Conservation (phyloP, 2,797 vertebrate species). For the Gadopsis bispinosus region DNA sequence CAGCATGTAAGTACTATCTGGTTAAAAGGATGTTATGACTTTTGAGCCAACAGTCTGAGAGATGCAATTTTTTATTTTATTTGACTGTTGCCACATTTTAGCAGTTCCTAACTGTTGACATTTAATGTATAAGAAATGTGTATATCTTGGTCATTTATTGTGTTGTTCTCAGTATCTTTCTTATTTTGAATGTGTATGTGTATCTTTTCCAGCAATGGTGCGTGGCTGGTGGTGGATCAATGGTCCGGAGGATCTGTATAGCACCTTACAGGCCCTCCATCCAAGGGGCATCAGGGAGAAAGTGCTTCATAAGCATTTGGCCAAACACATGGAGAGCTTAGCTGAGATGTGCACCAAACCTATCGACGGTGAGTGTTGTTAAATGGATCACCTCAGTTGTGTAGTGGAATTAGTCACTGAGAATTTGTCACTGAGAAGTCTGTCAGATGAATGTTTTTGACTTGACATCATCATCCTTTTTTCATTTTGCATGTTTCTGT, state of each 20-base stretch:
- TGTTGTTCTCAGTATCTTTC: not conserved
- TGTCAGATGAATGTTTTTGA: not conserved
- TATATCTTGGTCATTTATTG: not conserved
- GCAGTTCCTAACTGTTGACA: not conserved
- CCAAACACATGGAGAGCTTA: slow-evolving; percentile 94
- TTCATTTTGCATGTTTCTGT: not conserved
- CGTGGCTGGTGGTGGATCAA: slow-evolving; percentile 96
- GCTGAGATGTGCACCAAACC: slow-evolving; percentile 88
- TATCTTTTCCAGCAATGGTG: slow-evolving; percentile 87
- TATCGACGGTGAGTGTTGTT: slow-evolving; percentile 82
- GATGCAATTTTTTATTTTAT: not conserved
- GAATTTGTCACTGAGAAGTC: not conserved
- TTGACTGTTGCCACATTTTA: not conserved
- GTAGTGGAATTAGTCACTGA: not conserved
- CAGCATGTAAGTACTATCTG: slow-evolving; percentile 84
- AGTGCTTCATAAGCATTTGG: slow-evolving; percentile 93
- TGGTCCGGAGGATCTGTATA: slow-evolving; percentile 88
- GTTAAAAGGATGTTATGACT: not conserved
- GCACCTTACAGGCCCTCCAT: slow-evolving; percentile 89
- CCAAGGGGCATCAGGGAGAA: slow-evolving; percentile 93
- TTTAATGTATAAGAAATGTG: not conserved
- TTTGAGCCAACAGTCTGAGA: not conserved
- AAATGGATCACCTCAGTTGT: not conserved
- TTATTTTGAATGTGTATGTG: not conserved
- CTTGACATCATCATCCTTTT: not conserved